These are phyloP conservation scores for Dyspetes luteomarginatus DNA, from an alignment of 2,888 invertebrate genomes.

Conservation along the genomic window DNA sequence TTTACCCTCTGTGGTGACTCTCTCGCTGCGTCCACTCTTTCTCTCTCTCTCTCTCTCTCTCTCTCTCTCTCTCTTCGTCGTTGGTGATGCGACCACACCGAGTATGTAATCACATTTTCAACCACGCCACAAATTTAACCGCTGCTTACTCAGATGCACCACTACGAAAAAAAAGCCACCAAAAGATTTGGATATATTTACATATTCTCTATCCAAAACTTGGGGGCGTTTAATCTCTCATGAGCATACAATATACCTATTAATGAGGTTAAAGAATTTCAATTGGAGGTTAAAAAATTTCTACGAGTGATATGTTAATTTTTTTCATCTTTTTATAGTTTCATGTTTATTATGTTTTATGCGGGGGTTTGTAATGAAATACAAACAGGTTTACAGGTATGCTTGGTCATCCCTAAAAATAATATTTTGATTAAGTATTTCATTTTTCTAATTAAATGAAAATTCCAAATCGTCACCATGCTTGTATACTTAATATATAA, in stretches of 20 bases:
- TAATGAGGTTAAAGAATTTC: too few species aligned
- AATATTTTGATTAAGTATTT: too few species aligned
- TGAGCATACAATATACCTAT: not conserved
- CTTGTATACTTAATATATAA: too few species aligned
- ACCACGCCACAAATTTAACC: constrained; percentile 24
- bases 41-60: not conserved
- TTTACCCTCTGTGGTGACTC: not conserved
- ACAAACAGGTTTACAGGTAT: too few species aligned
- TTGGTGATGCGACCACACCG: not conserved
- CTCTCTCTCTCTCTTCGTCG: not conserved
- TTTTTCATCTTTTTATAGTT: too few species aligned
- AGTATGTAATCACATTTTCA: constrained; percentile 47
- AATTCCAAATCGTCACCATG: too few species aligned
- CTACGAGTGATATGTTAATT: too few species aligned
- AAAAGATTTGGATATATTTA: not conserved
- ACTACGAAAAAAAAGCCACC: not conserved
- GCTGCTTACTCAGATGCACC: constrained; percentile 17
- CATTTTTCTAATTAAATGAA: too few species aligned
- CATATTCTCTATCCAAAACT: not conserved
- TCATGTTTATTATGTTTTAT: too few species aligned
- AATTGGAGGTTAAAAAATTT: too few species aligned
- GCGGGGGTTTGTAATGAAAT: too few species aligned
- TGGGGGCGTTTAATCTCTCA: constrained; percentile 2
- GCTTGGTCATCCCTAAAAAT: too few species aligned
- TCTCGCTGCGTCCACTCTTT: constrained; percentile 1